Evolutionary conservation across 2,888 invertebrate genomes (phyloP).

Genomic region (Trichogramma evanescens): DNA sequence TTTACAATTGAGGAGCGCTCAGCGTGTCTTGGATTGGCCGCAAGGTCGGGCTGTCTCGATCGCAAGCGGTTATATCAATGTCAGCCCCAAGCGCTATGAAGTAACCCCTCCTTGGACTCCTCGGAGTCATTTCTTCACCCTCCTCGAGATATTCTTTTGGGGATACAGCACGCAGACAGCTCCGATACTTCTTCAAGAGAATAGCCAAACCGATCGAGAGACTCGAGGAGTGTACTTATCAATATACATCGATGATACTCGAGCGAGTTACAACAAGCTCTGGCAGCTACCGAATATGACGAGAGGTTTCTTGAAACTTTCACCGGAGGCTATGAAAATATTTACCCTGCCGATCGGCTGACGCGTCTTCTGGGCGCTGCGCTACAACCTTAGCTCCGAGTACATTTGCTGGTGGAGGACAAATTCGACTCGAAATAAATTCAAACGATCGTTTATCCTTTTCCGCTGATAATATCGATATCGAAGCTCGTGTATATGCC

Average conservation of each 20-base stretch:
- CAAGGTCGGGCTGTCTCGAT: no score
- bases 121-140: constrained; percentile 1
- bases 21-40: no score
- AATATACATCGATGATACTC: constrained; percentile 35
- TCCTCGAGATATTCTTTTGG: constrained; percentile 17
- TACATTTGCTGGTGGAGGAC: no score
- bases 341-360: not conserved
- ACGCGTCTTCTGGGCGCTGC: not conserved
- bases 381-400: no score
- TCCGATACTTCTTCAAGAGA: constrained; percentile 16
- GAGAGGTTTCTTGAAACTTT: constrained; percentile 31
- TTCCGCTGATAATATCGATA: no score
- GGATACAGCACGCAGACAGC: constrained; percentile 4
- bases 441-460: no score
- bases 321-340: constrained; percentile 25
- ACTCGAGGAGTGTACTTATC: not conserved
- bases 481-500: no score
- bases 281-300: not conserved
- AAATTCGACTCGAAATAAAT: no score
- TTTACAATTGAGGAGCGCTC: no score
- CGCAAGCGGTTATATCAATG: no score
- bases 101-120: no score
- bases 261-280: constrained; percentile 20
- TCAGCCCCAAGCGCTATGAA: no score
- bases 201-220: constrained; percentile 26